These are phyloP conservation scores for Urocyon cinereoargenteus DNA, from an alignment of 2,797 vertebrate genomes.

Conservation along the genomic window DNA sequence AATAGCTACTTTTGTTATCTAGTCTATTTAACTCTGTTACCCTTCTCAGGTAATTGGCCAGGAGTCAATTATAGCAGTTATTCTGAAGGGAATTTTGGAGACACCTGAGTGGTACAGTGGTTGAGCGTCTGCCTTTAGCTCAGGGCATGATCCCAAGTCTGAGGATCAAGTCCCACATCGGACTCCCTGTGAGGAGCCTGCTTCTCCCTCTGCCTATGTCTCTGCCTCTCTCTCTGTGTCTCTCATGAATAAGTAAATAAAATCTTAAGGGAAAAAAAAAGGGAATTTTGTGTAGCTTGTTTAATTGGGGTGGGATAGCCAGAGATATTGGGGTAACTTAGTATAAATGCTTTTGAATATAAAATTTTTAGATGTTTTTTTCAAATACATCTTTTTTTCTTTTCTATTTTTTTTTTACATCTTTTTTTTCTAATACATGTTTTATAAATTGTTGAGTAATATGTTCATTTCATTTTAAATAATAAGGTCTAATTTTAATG, in stretches of 20 bases:
- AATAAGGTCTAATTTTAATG: not conserved
- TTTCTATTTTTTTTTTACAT: too few species aligned
- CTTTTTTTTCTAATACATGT: not conserved
- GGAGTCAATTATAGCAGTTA: not conserved
- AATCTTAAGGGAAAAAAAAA: not conserved
- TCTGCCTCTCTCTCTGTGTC: too few species aligned
- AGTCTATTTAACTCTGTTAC: not conserved
- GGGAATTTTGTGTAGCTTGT: not conserved
- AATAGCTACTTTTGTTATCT: not conserved
- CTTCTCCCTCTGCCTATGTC: too few species aligned
- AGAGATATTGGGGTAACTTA: not conserved
- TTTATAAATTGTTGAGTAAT: not conserved
- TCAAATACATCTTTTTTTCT: not conserved
- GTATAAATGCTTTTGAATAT: conserved; percentile 10
- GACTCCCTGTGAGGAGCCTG: too few species aligned
- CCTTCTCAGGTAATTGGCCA: not conserved
- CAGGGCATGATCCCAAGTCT: too few species aligned
- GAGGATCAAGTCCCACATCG: too few species aligned
- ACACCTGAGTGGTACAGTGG: too few species aligned
- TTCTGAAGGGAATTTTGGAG: not conserved
- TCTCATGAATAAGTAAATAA: too few species aligned
- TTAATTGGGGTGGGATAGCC: not conserved
- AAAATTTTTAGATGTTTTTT: not conserved
- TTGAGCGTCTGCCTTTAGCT: too few species aligned
- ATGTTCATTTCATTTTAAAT: conserved; percentile 3